phyloP scores from a whole-genome alignment of 2,113 vertebrate species.

The Malurus alboscapulatus region DNA sequence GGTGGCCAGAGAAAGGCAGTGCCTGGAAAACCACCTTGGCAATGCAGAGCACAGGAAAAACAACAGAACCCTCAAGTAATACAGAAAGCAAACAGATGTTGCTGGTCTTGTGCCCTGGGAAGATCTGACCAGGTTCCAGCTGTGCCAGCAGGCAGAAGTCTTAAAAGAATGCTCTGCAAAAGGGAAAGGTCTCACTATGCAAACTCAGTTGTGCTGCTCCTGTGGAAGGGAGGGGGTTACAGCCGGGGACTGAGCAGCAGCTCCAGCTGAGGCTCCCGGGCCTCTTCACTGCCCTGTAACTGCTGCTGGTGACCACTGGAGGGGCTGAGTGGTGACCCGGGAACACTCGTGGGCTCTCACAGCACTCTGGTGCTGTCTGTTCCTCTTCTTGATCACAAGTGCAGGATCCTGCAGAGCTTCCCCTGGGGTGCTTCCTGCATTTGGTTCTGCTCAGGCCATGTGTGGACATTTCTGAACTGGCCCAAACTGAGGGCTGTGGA shows the following conservation, averaged over 20 bases:
- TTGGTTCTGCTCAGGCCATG: neutral
- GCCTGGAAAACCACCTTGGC: neutral
- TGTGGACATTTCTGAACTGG: neutral
- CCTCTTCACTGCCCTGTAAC: neutral
- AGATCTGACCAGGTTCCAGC: neutral
- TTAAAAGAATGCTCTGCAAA: neutral
- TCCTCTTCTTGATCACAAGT: neutral
- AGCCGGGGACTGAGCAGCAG: neutral
- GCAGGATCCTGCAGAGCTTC: neutral
- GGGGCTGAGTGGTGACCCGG: neutral
- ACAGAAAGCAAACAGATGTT: accelerated
- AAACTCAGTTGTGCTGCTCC: accelerated
- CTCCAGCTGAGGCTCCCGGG: neutral
- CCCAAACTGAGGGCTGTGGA: accelerated
- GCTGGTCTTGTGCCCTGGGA: neutral
- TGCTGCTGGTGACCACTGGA: neutral
- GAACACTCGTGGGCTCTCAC: neutral
- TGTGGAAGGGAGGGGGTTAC: neutral
- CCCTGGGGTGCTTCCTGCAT: accelerated
- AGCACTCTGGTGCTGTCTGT: too few species aligned
- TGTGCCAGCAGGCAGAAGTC: neutral
- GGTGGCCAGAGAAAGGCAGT: too few species aligned
- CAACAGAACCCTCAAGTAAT: accelerated
- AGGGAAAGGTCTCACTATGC: neutral
- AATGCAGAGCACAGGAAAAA: accelerated